phyloP scores from a whole-genome alignment of 2,113 vertebrate genomes.

The Dolichallabes microphthalmus region DNA sequence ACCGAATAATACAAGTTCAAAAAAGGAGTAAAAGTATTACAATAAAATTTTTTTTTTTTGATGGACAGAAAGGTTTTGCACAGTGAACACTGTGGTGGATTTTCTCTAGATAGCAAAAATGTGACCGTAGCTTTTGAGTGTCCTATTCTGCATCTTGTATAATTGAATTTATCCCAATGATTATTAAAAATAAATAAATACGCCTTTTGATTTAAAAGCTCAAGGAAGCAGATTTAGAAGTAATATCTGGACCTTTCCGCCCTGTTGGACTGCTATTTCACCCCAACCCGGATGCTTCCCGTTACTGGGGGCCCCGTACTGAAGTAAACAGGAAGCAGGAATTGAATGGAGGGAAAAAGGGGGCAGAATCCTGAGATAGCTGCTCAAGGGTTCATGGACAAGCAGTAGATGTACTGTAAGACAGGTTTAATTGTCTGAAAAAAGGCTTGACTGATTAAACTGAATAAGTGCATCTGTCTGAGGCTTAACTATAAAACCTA shows the following conservation, averaged over 20 bases:
- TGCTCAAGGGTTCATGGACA: neutral
- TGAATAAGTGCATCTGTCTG: neutral
- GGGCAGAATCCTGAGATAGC: neutral
- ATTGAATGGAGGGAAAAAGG: constrained; percentile 24
- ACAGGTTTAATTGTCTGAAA: neutral
- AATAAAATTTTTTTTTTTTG: too few species aligned
- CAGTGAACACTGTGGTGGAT: too few species aligned
- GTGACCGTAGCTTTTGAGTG: too few species aligned
- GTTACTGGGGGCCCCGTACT: neutral
- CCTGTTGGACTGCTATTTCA: neutral
- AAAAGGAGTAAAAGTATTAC: too few species aligned
- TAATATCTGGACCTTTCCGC: neutral
- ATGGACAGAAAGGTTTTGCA: too few species aligned
- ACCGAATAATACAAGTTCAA: too few species aligned
- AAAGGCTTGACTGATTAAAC: neutral
- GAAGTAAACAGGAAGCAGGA: constrained; percentile 32
- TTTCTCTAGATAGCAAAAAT: too few species aligned
- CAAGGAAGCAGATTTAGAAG: neutral
- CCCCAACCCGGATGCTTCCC: neutral
- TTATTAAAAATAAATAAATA: too few species aligned
- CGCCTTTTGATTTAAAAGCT: neutral
- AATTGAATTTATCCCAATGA: too few species aligned
- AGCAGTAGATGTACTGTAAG: neutral
- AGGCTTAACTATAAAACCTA: neutral
- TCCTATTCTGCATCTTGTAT: too few species aligned